phyloP scores from a whole-genome alignment of 1,140 invertebrate species.

The Lepidurus packardi region DNA sequence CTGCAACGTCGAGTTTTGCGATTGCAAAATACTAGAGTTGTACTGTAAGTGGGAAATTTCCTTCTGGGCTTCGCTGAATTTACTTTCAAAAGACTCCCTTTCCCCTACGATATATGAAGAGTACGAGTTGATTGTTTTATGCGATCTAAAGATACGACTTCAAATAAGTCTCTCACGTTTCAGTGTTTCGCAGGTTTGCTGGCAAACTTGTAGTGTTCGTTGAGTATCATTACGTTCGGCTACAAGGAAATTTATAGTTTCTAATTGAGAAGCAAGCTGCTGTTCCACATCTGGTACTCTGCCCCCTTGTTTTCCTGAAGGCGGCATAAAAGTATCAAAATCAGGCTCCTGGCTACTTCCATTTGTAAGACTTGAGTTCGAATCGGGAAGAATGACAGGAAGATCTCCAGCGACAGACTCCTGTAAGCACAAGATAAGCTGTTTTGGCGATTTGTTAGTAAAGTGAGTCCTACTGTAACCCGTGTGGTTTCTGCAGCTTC shows the following conservation, averaged over 20 bases:
- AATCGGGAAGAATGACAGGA: neutral
- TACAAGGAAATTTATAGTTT: slow-evolving; percentile 22
- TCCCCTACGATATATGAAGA: neutral
- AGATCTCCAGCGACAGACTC: neutral
- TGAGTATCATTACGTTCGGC: slow-evolving; percentile 25
- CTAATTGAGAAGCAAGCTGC: neutral
- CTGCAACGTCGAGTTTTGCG: slow-evolving; percentile 8
- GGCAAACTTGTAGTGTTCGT: neutral
- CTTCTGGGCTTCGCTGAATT: slow-evolving; percentile 1
- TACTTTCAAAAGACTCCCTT: neutral
- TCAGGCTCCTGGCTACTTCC: neutral
- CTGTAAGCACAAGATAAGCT: neutral
- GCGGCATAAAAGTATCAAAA: neutral
- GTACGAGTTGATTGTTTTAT: neutral
- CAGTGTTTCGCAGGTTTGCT: slow-evolving; percentile 4
- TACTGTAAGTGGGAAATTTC: slow-evolving; percentile 18
- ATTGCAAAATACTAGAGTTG: slow-evolving; percentile 31
- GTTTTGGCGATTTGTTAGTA: too few species aligned
- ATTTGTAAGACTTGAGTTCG: neutral
- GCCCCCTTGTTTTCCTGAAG: neutral
- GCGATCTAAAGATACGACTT: neutral
- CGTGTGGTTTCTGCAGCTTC: neutral
- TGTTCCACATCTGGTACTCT: neutral
- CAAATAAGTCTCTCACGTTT: neutral
- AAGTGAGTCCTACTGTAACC: neutral